phyloP scores from a whole-genome alignment of 2,797 vertebrate genomes.

The Jordanella pulchra region DNA sequence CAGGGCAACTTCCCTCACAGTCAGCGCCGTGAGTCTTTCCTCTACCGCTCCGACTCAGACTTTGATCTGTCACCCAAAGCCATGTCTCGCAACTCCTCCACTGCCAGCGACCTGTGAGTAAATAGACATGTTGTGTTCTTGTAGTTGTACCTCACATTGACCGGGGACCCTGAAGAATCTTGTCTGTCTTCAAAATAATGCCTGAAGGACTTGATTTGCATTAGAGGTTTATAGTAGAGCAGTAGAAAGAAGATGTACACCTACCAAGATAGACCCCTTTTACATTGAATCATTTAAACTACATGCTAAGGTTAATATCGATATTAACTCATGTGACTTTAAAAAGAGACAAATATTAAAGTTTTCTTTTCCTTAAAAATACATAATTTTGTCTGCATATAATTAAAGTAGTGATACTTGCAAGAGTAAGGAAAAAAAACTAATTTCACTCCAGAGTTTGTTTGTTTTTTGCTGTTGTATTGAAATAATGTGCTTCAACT shows the following conservation, averaged over 20 bases:
- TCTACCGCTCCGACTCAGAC: slow-evolving; percentile 95
- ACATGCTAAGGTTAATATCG: not conserved
- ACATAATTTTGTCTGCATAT: no score
- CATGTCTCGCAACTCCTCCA: slow-evolving; percentile 92
- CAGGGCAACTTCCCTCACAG: slow-evolving; percentile 86
- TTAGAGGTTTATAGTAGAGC: not conserved
- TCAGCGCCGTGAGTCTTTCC: slow-evolving; percentile 93
- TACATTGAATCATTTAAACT: not conserved
- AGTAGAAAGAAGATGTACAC: not conserved
- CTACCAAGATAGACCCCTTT: not conserved
- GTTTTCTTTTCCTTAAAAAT: no score
- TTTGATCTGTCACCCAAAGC: slow-evolving; percentile 91
- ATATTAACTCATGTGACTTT: not conserved
- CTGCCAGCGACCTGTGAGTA: slow-evolving; percentile 92
- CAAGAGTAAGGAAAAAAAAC: not conserved
- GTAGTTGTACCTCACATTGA: not conserved
- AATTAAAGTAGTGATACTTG: no score
- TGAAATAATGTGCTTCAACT: no score
- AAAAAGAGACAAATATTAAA: not conserved
- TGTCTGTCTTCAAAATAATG: not conserved
- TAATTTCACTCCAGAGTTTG: not conserved
- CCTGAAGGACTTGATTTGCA: not conserved
- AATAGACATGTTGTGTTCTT: not conserved
- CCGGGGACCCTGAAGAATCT: not conserved
- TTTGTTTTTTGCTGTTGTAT: not conserved